These are phyloP conservation scores for Carapus acus DNA, from an alignment of 2,797 vertebrate species.

Conservation along the genomic window DNA sequence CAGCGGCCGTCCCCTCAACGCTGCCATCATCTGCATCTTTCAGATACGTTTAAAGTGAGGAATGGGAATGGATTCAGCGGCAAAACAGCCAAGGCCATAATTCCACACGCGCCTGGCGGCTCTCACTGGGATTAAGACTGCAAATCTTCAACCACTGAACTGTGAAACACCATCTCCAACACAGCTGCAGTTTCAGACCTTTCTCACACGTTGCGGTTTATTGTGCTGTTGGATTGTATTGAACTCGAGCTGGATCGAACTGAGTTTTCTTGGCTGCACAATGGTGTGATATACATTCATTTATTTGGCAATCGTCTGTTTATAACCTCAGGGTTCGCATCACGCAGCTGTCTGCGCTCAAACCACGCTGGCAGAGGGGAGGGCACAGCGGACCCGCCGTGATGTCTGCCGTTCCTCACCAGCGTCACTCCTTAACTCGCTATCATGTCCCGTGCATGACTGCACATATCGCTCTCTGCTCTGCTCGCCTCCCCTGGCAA, in stretches of 20 bases:
- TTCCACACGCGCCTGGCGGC: neutral
- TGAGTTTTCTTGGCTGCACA: neutral
- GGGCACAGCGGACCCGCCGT: constrained; percentile 16
- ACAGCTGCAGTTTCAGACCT: neutral
- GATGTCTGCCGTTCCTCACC: constrained; percentile 25
- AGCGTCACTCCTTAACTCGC: constrained; percentile 45
- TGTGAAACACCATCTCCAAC: constrained; percentile 1
- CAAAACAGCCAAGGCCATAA: neutral
- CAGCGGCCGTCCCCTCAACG: constrained; percentile 26
- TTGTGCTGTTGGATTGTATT: constrained; percentile 3
- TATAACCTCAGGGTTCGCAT: constrained; percentile 11
- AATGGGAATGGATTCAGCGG: constrained; percentile 13
- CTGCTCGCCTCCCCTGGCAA: constrained; percentile 45
- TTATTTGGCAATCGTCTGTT: constrained; percentile 6
- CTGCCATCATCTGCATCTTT: constrained; percentile 30
- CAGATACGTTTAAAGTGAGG: constrained; percentile 16
- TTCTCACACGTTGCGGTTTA: fast-evolving
- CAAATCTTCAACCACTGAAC: constrained; percentile 3
- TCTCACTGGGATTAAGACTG: constrained; percentile 6
- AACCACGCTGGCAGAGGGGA: constrained; percentile 17
- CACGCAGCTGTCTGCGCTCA: constrained; percentile 26
- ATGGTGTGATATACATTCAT: neutral
- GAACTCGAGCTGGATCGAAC: too few species aligned
- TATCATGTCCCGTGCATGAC: constrained; percentile 51
- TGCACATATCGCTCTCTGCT: constrained; percentile 52